Evolutionary conservation across 2,797 vertebrate species (phyloP).

Genomic region (Helarctos malayanus): DNA sequence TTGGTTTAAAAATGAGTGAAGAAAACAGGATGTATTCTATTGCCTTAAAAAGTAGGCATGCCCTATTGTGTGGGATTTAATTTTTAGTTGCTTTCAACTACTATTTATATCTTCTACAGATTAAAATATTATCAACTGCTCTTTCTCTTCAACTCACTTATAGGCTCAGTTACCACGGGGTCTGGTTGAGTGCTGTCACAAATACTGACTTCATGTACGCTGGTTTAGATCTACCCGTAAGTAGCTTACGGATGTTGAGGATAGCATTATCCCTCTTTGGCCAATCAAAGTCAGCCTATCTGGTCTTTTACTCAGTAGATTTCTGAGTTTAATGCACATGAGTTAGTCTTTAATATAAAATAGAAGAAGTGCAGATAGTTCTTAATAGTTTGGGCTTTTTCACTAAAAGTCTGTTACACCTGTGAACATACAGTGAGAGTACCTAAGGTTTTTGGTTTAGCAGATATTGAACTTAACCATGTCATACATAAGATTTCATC

Average conservation of each 20-base stretch:
- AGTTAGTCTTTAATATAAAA: slow-evolving; percentile 40
- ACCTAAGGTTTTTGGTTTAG: neutral
- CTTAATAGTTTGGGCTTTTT: neutral
- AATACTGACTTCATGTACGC: neutral
- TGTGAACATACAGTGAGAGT: slow-evolving; percentile 6
- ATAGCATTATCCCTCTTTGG: neutral
- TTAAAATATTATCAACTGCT: slow-evolving; percentile 51
- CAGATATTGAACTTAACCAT: slow-evolving; percentile 3
- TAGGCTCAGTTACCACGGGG: neutral
- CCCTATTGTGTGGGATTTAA: neutral
- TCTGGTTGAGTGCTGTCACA: neutral
- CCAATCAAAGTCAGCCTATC: neutral
- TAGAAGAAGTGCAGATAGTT: neutral
- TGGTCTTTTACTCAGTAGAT: neutral
- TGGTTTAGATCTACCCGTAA: neutral
- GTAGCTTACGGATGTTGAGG: neutral
- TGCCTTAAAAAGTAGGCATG: slow-evolving; percentile 22
- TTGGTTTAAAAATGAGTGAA: slow-evolving; percentile 30
- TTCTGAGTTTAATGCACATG: neutral
- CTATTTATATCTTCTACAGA: neutral
- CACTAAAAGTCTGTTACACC: neutral
- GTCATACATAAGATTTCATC: neutral
- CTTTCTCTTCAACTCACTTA: neutral
- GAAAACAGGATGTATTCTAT: neutral
- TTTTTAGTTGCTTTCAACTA: slow-evolving; percentile 45